Conservation (phyloP, 1,140 invertebrate genomes). For the Drosophila lacertosa region DNA sequence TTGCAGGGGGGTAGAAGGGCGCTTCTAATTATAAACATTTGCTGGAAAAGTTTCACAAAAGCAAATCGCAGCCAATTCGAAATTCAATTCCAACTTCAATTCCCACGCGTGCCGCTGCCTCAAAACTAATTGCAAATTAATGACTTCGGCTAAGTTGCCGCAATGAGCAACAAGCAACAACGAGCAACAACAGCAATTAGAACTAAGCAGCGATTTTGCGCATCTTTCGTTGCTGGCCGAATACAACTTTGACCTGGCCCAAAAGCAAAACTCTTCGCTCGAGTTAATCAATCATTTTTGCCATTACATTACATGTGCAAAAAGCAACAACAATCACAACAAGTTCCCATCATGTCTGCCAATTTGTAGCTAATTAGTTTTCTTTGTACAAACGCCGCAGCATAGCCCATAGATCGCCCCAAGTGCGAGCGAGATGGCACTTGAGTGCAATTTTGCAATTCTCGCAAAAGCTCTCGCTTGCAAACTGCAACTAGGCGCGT, state of each 20-base stretch:
- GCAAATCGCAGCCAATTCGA: conserved; percentile 61
- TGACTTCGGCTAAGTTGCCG: conserved; percentile 64
- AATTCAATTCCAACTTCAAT: conserved; percentile 67
- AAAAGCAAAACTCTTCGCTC: conserved; percentile 38
- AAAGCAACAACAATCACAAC: conserved; percentile 23
- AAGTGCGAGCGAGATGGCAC: conserved; percentile 22
- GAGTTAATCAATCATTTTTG: conserved; percentile 76
- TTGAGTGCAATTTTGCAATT: conserved; percentile 34
- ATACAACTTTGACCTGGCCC: not conserved
- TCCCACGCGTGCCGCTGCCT: conserved; percentile 76
- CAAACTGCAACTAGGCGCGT: conserved; percentile 25
- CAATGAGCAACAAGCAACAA: conserved; percentile 22
- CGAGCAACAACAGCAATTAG: conserved; percentile 39
- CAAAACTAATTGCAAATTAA: conserved; percentile 81
- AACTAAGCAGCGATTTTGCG: conserved; percentile 49
- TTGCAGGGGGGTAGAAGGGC: conserved; percentile 2
- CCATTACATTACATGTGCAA: conserved; percentile 64
- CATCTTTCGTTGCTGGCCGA: conserved; percentile 49
- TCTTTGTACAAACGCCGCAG: conserved; percentile 41
- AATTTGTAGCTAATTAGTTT: conserved; percentile 76
- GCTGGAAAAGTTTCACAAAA: conserved; percentile 40
- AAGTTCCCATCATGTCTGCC: conserved; percentile 64
- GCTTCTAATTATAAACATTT: conserved; percentile 45
- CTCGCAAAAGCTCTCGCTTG: conserved; percentile 30
- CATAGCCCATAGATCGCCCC: not conserved